Percentiles rank a stretch among this genome's conserved stretches.
phyloP scores from a whole-genome alignment of 2,113 vertebrate species.

The Corythaixoides concolor region DNA sequence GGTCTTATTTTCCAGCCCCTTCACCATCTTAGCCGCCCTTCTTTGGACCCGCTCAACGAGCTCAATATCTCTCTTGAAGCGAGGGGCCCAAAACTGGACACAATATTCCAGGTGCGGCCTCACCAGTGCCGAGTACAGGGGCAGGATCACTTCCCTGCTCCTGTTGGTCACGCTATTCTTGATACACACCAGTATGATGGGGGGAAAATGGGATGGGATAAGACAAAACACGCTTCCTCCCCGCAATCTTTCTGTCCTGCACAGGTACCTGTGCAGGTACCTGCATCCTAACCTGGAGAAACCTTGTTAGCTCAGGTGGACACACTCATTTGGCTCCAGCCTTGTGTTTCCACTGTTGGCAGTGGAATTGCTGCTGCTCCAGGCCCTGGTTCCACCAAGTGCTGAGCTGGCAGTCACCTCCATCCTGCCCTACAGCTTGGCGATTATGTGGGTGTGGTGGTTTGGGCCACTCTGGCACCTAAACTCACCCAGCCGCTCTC shows the following conservation, averaged over 20 bases:
- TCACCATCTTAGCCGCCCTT: too few relatives aligned
- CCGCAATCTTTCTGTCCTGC: neutral
- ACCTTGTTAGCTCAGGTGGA: neutral
- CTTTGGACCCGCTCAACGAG: too few relatives aligned
- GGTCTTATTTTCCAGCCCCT: too few relatives aligned
- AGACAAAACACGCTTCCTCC: accelerated
- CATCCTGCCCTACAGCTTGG: neutral
- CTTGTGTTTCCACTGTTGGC: accelerated
- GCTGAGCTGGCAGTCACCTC: neutral
- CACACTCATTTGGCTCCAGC: neutral
- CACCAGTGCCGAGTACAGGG: too few relatives aligned
- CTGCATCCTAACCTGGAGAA: neutral
- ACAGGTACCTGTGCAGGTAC: neutral
- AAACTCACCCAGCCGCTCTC: too few relatives aligned
- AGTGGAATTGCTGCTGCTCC: neutral
- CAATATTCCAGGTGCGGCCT: too few relatives aligned
- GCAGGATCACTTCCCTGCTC: too few relatives aligned
- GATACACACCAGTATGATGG: too few relatives aligned
- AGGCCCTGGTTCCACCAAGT: neutral
- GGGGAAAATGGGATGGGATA: neutral
- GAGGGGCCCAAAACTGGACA: too few relatives aligned
- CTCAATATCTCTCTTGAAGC: too few relatives aligned
- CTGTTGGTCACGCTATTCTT: too few relatives aligned
- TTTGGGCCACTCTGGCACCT: too few relatives aligned
- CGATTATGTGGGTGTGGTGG: neutral